phyloP scores from a whole-genome alignment of 2,797 vertebrate species.

The Masticophis lateralis region DNA sequence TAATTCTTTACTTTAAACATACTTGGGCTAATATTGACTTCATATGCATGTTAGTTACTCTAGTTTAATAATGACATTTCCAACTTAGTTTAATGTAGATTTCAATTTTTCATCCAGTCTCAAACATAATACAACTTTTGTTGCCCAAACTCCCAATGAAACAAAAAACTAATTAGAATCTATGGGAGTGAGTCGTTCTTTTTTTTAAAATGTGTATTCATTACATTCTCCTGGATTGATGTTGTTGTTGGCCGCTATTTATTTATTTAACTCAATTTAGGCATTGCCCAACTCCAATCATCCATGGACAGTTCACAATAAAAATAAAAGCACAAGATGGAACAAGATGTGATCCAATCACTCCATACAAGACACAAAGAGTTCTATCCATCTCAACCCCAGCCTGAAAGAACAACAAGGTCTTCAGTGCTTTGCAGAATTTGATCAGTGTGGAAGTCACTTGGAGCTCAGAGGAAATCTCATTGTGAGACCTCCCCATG shows the following conservation, averaged over 20 bases:
- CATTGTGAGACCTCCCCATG: not conserved
- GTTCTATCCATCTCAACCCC: not conserved
- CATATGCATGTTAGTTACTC: not conserved
- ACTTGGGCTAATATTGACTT: not conserved
- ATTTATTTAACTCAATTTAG: not conserved
- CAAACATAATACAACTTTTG: not conserved
- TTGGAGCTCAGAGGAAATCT: not conserved
- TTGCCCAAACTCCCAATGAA: not conserved
- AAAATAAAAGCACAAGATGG: not conserved
- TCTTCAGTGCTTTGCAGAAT: not conserved
- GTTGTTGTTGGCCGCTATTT: not conserved
- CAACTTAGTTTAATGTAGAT: not conserved
- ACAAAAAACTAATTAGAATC: not conserved
- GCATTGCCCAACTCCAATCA: not conserved
- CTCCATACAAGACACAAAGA: not conserved
- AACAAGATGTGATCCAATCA: not conserved
- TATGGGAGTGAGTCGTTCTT: not conserved
- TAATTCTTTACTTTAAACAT: not conserved
- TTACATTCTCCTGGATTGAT: not conserved
- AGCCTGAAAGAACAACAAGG: not conserved
- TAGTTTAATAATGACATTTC: not conserved
- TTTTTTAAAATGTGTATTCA: not conserved
- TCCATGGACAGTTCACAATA: not conserved
- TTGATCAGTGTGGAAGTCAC: not conserved
- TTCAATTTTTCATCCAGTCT: not conserved